Evolutionary conservation across 2,797 vertebrate genomes (phyloP).

Genomic region (Sebastes melanostomus): DNA sequence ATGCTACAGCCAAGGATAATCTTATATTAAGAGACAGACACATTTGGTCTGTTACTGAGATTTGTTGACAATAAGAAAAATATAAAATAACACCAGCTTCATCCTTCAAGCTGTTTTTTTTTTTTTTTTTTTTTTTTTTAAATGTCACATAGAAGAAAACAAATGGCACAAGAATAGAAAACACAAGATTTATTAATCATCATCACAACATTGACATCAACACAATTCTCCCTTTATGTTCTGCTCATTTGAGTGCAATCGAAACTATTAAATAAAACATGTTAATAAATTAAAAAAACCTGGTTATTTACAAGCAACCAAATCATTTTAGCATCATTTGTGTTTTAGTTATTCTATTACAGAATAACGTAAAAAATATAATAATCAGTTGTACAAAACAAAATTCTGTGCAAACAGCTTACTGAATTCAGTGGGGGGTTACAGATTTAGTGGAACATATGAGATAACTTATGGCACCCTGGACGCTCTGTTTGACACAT

Average conservation of each 20-base stretch:
- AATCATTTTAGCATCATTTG: constrained; percentile 29
- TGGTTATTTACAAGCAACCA: constrained; percentile 79
- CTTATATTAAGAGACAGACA: too few species aligned
- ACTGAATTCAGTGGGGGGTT: constrained; percentile 12
- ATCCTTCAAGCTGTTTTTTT: not conserved
- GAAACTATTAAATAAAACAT: constrained; percentile 77
- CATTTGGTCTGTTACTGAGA: not conserved
- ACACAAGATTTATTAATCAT: constrained; percentile 82
- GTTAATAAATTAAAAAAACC: constrained; percentile 80
- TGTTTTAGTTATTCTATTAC: constrained; percentile 28
- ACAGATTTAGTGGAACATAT: constrained; percentile 3
- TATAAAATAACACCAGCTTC: not conserved
- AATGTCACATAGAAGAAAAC: not conserved
- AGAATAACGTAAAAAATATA: constrained; percentile 49
- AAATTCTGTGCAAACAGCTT: constrained; percentile 65
- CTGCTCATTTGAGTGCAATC: constrained; percentile 78
- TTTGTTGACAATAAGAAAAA: too few species aligned
- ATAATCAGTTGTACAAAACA: constrained; percentile 52
- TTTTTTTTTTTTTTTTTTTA: too few species aligned
- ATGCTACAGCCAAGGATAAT: not conserved
- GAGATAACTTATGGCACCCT: constrained; percentile 59
- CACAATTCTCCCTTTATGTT: constrained; percentile 80
- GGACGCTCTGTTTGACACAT: constrained; percentile 34
- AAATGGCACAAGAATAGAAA: constrained; percentile 56
- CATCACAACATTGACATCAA: constrained; percentile 77